Evolutionary conservation across 2,113 vertebrate species (phyloP).

Genomic region (Macroglossus sobrinus): DNA sequence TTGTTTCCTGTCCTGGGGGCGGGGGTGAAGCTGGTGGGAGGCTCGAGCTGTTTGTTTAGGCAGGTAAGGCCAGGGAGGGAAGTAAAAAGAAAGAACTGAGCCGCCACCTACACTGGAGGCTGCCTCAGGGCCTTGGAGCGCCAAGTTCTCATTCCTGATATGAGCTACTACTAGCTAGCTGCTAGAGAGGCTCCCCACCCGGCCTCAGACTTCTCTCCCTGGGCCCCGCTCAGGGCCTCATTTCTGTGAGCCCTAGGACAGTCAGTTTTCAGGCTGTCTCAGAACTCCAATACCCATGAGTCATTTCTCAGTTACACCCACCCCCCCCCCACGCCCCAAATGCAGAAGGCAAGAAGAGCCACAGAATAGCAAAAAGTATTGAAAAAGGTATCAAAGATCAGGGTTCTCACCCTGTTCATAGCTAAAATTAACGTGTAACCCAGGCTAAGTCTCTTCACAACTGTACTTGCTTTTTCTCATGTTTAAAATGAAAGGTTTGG

Average conservation of each 20-base stretch:
- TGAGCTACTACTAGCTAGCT: background rate
- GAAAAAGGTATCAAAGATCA: background rate
- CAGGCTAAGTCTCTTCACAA: background rate
- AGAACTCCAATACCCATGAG: background rate
- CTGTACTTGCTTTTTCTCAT: background rate
- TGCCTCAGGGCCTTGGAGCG: conserved; percentile 50
- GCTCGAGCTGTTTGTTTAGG: conserved; percentile 75
- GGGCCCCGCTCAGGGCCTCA: background rate
- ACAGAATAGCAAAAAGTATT: background rate
- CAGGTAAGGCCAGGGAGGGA: conserved; percentile 73
- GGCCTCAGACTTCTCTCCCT: background rate
- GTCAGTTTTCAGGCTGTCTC: background rate
- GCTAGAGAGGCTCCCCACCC: background rate
- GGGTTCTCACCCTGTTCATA: background rate
- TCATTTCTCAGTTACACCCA: background rate
- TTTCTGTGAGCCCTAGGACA: background rate
- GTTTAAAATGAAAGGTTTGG: background rate
- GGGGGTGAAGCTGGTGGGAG: conserved; percentile 56
- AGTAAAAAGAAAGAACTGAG: conserved; percentile 48
- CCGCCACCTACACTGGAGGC: conserved; percentile 23
- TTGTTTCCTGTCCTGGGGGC: conserved; percentile 73
- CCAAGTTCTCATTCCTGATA: conserved; percentile 18
- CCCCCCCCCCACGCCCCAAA: too few relatives aligned
- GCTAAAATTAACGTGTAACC: too few relatives aligned
- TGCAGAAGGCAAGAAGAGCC: background rate